phyloP scores from a whole-genome alignment of 37 sponge, comb jelly and placozoan species.

The Haliclona indistincta region DNA sequence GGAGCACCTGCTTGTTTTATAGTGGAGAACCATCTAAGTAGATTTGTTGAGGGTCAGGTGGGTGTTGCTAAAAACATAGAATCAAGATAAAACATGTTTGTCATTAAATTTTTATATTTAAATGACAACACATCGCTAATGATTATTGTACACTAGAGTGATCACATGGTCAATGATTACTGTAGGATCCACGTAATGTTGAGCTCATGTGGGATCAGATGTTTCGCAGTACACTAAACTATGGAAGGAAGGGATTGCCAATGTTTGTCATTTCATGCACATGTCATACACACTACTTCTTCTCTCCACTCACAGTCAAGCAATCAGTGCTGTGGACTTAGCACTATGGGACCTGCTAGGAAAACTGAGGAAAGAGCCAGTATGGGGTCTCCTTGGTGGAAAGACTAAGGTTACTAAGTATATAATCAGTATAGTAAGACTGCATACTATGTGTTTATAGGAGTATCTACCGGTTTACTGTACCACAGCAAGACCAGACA shows the following conservation, averaged over 20 bases:
- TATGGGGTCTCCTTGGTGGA: slow-evolving; percentile 82
- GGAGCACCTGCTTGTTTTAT: slow-evolving; percentile 87
- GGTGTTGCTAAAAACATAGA: neutral
- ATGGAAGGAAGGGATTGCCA: slow-evolving; percentile 85
- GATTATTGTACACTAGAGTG: neutral
- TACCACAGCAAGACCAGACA: slow-evolving; percentile 64
- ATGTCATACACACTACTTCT: neutral
- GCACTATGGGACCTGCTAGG: slow-evolving; percentile 92
- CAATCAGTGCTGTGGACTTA: slow-evolving; percentile 91
- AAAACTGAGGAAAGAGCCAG: slow-evolving; percentile 75
- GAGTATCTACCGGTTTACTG: slow-evolving; percentile 65
- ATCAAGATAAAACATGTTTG: too few species aligned
- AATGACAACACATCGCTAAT: neutral
- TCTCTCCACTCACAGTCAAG: slow-evolving; percentile 48
- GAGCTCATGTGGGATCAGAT: slow-evolving; percentile 94
- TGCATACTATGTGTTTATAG: slow-evolving; percentile 12
- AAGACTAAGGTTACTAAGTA: slow-evolving; percentile 69
- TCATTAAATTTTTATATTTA: too few species aligned
- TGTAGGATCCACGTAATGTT: slow-evolving; percentile 59
- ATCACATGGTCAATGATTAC: neutral
- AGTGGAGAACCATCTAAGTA: slow-evolving; percentile 79
- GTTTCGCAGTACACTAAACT: slow-evolving; percentile 80
- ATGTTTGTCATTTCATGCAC: slow-evolving; percentile 36
- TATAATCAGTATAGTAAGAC: neutral
- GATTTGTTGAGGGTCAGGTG: slow-evolving; percentile 86